Evolutionary conservation across 2,797 vertebrate species (phyloP), one percentile per base, ranked within the genome.

Genomic region (Zalophus californianus): DNA sequence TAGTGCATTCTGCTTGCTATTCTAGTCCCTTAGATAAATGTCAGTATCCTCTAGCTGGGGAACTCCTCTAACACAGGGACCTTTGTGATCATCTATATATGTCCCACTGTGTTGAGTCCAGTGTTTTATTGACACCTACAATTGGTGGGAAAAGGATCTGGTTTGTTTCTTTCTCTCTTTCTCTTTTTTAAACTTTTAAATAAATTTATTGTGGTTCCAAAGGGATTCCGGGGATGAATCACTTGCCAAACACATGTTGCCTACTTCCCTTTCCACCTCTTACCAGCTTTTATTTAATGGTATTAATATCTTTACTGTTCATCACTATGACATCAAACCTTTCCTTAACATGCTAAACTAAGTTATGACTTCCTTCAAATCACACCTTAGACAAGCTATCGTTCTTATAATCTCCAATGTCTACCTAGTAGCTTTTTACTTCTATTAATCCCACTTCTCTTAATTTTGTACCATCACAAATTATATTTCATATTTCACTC

Each of bases 401-500:
- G 13, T 48, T 77, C 80, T 68, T 77, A 92, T 1, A 62, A 70
- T 77, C 27, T 48, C 52, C 72, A 91, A 10, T 52, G 48, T 87
- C 64, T 62, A 44, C 18, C 20, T 60, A 79, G 35, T 7, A 86
- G 52, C 18, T 29, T 91, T 79, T 29, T 60, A 78, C 23, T 90
- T 44, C 86, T 72, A 78, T 25, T 62, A 50, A 41, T 52, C 32
- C 54, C 32, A 20, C 25, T 82, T 70, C 89, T 64, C 38, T 48
- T 52, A 86, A 89, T 18, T 86, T 70, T 66, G 18, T 2, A 82
- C 35, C 23, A 70, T 54, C 23, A 86, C n/a, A 80, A 32, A 44
- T 83, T 87, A 41, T 27, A 86, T 41, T 44, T 96, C 48, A 93
- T 27, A n/a, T 79, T 90, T 94, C 35, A 79, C 2, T 87, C 50